phyloP scores from a whole-genome alignment of 2,888 invertebrate species.

The Sesamia inferens region DNA sequence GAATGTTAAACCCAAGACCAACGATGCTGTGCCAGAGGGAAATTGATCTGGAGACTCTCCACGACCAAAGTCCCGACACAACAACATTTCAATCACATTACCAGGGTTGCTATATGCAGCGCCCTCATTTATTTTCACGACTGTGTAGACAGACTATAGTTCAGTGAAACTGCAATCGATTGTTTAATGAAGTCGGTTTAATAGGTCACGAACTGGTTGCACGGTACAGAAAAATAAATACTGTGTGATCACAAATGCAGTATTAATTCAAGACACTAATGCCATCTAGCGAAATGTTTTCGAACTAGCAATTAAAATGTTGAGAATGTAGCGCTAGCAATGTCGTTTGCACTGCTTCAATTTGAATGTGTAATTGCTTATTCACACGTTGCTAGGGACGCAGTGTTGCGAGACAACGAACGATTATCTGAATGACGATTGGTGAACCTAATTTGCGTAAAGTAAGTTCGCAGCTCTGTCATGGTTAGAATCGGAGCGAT shows the following conservation, averaged over 20 bases:
- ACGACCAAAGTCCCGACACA: too few relatives aligned
- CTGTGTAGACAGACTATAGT: too few relatives aligned
- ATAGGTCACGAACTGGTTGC: not conserved
- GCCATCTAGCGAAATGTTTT: conserved; percentile 20
- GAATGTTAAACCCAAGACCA: too few relatives aligned
- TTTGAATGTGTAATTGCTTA: not conserved
- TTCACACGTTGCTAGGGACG: not conserved
- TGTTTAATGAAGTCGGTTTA: not conserved
- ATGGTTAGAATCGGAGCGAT: not conserved
- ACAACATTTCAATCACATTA: too few relatives aligned
- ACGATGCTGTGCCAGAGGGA: too few relatives aligned
- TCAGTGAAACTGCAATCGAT: conserved; percentile 22
- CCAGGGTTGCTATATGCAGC: too few relatives aligned
- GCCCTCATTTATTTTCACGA: too few relatives aligned
- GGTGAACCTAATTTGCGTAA: not conserved
- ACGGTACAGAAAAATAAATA: not conserved
- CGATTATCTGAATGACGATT: not conserved
- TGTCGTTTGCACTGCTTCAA: conserved; percentile 8
- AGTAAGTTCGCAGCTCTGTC: not conserved
- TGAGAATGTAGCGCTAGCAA: too few relatives aligned
- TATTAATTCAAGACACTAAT: conserved; percentile 12
- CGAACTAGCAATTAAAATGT: conserved; percentile 2
- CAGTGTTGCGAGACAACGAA: conserved; percentile 5
- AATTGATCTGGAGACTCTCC: too few relatives aligned
- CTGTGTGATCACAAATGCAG: not conserved